Conservation (phyloP, 2,113 vertebrate species). For the Cyanoramphus novaezelandiae region DNA sequence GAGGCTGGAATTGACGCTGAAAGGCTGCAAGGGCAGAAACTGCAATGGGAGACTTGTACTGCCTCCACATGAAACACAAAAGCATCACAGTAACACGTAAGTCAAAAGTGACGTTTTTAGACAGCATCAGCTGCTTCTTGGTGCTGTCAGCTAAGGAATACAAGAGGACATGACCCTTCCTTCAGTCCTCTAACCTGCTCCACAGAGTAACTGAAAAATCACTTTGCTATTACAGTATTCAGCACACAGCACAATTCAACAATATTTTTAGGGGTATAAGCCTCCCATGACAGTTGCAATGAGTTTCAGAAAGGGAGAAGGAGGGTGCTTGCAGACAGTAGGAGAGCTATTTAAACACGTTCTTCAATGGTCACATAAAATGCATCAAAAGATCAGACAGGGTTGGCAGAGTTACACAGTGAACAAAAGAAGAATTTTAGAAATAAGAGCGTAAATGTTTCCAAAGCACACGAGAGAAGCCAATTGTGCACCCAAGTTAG, state of each 20-base stretch:
- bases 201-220: background rate
- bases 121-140: background rate
- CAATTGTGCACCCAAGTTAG: background rate
- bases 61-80: background rate
- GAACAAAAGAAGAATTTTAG: background rate
- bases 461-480: background rate
- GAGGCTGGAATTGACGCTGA: background rate
- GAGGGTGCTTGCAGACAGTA: background rate
- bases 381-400: background rate
- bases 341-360: background rate
- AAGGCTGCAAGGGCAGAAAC: background rate
- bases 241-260: background rate
- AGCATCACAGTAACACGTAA: accelerated
- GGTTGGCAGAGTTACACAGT: background rate
- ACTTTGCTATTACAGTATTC: background rate
- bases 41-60: background rate
- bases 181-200: background rate
- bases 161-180: background rate
- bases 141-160: background rate
- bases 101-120: background rate
- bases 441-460: background rate
- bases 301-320: background rate
- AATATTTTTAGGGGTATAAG: background rate
- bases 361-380: background rate
- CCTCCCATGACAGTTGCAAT: background rate